Evolutionary conservation across 2,888 invertebrate species (phyloP).

Genomic region (Callimorpha dominula): DNA sequence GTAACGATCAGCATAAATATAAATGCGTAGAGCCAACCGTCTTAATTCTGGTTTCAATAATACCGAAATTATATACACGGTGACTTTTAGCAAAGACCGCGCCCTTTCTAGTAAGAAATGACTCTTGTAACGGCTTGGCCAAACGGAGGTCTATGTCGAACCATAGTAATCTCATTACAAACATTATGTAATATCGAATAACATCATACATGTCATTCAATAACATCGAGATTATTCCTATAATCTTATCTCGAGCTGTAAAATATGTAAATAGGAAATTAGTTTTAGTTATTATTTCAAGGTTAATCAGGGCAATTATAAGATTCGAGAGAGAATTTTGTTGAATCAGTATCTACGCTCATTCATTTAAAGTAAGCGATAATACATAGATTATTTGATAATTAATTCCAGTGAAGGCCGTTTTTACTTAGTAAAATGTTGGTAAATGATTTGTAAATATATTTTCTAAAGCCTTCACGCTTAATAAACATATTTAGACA

Average conservation of each 20-base stretch:
- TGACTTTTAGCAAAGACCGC: too few species aligned
- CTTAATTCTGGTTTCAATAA: too few species aligned
- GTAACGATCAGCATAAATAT: too few species aligned
- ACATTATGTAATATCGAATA: not conserved
- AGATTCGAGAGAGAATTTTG: not conserved
- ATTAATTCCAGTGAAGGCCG: not conserved
- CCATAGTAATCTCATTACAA: not conserved
- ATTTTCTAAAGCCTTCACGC: not conserved
- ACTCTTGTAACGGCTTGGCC: too few species aligned
- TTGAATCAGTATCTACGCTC: not conserved
- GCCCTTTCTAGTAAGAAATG: too few species aligned
- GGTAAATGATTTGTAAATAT: not conserved
- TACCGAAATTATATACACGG: too few species aligned
- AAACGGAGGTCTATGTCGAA: too few species aligned
- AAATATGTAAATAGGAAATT: not conserved
- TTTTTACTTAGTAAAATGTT: not conserved
- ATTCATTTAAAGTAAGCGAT: not conserved
- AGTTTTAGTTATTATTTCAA: not conserved
- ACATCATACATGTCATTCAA: slow-evolving; percentile 5
- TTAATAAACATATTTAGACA: too few species aligned
- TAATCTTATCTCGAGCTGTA: not conserved
- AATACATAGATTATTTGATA: not conserved
- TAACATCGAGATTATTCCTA: not conserved
- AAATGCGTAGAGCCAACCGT: too few species aligned
- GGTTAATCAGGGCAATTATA: not conserved